Base-by-base conservation (phyloP, 2,888 invertebrate species). In the Colletes collaris region DNA sequence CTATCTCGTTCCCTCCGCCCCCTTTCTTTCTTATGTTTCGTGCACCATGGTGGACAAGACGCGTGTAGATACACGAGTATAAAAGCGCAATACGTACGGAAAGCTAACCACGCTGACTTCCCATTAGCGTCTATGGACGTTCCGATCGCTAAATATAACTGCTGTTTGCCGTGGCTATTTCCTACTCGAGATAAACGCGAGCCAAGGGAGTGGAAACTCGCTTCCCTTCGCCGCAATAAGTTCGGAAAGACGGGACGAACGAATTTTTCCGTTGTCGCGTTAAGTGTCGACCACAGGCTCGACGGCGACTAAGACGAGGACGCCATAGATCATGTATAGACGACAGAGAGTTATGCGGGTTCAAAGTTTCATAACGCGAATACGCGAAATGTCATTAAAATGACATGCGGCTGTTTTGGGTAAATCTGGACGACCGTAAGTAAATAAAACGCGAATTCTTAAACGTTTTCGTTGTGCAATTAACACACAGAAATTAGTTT, bases 101-200 rank as follows among this genome's bases (percentile, higher is more conserved):
- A 46, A 56, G 19, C 52, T 73, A 66, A 75, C 66, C 56, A 59
- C 59, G 71, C 65, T 64, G 66, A 52, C 74, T 76, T 73, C 35
- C 67, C 71, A 63, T 64, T 53, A 76, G 40, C 50, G 53, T 60
- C 70, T 70, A 73, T 74, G 55, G 52, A 69, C 52, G 69, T 53
- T 62, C 50, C 66, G 46, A 65, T 63, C 76, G 73, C 85, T 89
- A 89, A 89, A 89, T 89, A 86, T 89, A 89, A 86, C 82, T 67
- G 63, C 82, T 79, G 77, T 81, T 82, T 85, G 79, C 81, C 64
- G 66, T 35, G 77, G 83, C 86, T 87, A 85, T 88, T 89, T 87
- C 83, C 84, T 82, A 86, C 84, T 80, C 83, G 68, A 82, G 80
- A 88, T 84, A 81, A 81, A 82, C 66, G 60, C 66, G 60, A 76